Conservation (phyloP, 2,797 vertebrate species). For the Atherinosoma microstoma region DNA sequence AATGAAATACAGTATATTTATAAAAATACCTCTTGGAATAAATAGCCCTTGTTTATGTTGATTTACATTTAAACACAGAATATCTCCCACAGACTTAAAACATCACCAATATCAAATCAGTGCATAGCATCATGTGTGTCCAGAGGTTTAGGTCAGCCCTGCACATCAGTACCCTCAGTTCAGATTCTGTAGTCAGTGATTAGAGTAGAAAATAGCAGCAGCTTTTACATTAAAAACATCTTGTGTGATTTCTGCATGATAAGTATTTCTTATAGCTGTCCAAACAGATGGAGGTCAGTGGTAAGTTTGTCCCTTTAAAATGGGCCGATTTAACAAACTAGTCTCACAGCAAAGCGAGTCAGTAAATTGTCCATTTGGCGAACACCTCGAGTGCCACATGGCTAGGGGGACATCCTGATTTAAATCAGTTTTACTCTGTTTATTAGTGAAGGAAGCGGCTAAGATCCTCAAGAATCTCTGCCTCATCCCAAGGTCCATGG, state of each 20-base stretch:
- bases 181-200: conserved; percentile 22
- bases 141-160: conserved; percentile 18
- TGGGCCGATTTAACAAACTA: conserved; percentile 19
- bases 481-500: conserved; percentile 98
- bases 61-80: conserved; percentile 16
- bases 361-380: neutral
- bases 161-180: conserved; percentile 5
- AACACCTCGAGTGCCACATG: neutral
- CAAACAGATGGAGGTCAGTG: neutral
- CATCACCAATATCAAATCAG: neutral
- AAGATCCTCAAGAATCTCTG: conserved; percentile 95
- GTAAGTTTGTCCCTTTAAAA: conserved; percentile 7
- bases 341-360: neutral
- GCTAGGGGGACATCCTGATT: neutral
- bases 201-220: conserved; percentile 18
- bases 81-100: conserved; percentile 18
- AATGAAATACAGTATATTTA: neutral
- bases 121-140: conserved; percentile 11
- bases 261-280: conserved; percentile 7
- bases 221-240: conserved; percentile 22
- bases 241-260: conserved; percentile 6
- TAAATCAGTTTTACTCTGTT: neutral
- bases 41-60: conserved; percentile 32
- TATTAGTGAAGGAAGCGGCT: conserved; percentile 85
- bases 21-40: conserved; percentile 4